Evolutionary conservation across 1,140 invertebrate species (phyloP), one percentile per base, ranked within the genome.

Genomic region (Intoshia linei): DNA sequence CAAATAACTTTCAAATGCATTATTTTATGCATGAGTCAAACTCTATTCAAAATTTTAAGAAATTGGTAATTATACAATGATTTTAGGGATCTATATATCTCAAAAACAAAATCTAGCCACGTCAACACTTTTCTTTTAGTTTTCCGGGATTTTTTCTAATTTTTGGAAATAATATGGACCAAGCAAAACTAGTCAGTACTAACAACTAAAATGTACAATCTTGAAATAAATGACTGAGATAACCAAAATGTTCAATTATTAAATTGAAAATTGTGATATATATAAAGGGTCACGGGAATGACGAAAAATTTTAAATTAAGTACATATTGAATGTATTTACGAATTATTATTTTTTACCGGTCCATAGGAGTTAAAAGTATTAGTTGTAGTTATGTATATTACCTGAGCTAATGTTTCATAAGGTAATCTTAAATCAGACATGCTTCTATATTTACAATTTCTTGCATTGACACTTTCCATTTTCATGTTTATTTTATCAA

Each of bases 371-470:
- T 27, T 27, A 27, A 10, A n/a, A 27, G 7, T n/a, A 10, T n/a
- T 27, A 10, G n/a, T 27, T 7, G n/a, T 7, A 27, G n/a, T 27
- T n/a, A 7, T 27, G 7, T n/a, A 7, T n/a, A n/a, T 27, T 7
- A 27, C 7, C 7, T 90, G 79, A 0, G 78, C 77, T 1, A 92
- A 69, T 0, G 72, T 62, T 43, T 77, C 72, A 30, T 66, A 61
- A 0, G 74, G 71, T 39, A 93, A 56, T 50, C 72, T 76, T 1
- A 93, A 57, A 44, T 83, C 72, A 18, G 66, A 66, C n/a, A 72
- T 54, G 47, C 75, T 70, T 45, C 74, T 70, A 38, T 83, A 74
- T 36, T 66, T 68, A 51, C 83, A 92, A 56, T 90, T 90, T 15
- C 81, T 70, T 10, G 42, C 42, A 4, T 50, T 62, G 0, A 90